Conservation (phyloP, 2,797 vertebrate species). For the Leptatherina wallacei region DNA sequence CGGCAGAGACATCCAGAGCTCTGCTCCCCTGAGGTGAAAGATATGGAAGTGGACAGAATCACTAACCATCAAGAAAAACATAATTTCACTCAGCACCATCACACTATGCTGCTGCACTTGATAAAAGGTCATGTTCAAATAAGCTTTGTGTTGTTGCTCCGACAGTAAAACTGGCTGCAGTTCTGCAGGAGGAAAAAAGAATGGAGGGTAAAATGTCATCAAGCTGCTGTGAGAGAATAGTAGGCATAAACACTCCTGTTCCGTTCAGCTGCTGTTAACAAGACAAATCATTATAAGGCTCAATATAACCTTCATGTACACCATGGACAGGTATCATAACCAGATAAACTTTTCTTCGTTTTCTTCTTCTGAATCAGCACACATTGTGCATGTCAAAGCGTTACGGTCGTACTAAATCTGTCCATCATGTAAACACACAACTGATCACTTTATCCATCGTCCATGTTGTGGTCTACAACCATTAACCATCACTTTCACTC, state of each 20-base stretch:
- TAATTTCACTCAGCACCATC: conserved; percentile 57
- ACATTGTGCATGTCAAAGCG: too few relatives aligned
- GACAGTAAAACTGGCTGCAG: conserved; percentile 18
- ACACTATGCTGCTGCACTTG: conserved; percentile 48
- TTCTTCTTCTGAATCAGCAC: too few relatives aligned
- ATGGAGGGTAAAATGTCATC: neutral
- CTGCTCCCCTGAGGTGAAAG: conserved; percentile 67
- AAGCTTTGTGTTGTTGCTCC: conserved; percentile 47
- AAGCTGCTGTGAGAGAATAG: neutral
- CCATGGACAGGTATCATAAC: too few relatives aligned
- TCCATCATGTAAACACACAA: too few relatives aligned
- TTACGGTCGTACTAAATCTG: too few relatives aligned
- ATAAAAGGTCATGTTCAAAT: conserved; percentile 70
- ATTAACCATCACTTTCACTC: too few relatives aligned
- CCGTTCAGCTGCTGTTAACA: neutral
- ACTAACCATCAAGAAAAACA: conserved; percentile 57
- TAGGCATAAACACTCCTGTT: conserved; percentile 1
- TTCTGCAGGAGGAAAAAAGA: conserved; percentile 1
- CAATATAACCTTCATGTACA: neutral
- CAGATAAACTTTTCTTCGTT: too few relatives aligned
- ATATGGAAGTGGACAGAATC: conserved; percentile 66
- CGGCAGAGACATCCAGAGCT: conserved; percentile 55
- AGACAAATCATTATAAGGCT: neutral
- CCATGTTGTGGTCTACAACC: too few relatives aligned
- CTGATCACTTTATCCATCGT: too few relatives aligned